Evolutionary conservation across 2,888 invertebrate species (phyloP), one percentile per base, ranked within the genome.

Genomic region (Pandemis corylana): DNA sequence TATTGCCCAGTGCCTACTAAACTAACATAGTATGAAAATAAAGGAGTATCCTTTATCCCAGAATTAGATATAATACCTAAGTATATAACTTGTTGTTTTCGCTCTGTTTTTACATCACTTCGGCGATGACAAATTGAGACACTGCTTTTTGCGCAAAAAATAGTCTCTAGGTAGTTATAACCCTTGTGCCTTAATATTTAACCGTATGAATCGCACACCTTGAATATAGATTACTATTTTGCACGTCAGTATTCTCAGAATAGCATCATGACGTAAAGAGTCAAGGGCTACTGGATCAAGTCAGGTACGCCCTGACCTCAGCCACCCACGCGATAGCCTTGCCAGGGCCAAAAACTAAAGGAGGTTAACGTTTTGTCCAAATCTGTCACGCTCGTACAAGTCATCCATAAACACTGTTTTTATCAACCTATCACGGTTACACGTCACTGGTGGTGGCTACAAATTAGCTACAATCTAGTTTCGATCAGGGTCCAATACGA

Each of bases 351-450:
- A 74, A 67, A 77, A 65, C 69, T 68, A 69, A 68, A 66, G 59
- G 68, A 73, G 72, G 71, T 76, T 68, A 69, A 75, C 72, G 72
- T 78, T 78, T 77, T 77, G 65, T 59, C 72, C 65, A 68, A 63
- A 71, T 72, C 67, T 42, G 78, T 73, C 74, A 77, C 67, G 75
- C 64, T 49, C 67, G 42, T 42, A 46, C 51, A 28, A 66, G 9
- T 51, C 65, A 69, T 56, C 49, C 44, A 53, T 36, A 59, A 69
- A 62, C 28, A 28, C 7, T n/a, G 53, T 62, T 70, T 70, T 64
- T 65, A 61, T 66, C 49, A 36, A 7, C 65, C 12, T 13, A 41
- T 68, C 68, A 64, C 46, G 63, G 63, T 53, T 63, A 68, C 70
- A 41, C 62, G 62, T 62, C 62, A 62, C 62, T 62, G 42, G 13